A percentile compares a stretch with the other conserved stretches of the same genome.
phyloP scores from a whole-genome alignment of 2,797 vertebrate genomes.

The Capromys pilorides region DNA sequence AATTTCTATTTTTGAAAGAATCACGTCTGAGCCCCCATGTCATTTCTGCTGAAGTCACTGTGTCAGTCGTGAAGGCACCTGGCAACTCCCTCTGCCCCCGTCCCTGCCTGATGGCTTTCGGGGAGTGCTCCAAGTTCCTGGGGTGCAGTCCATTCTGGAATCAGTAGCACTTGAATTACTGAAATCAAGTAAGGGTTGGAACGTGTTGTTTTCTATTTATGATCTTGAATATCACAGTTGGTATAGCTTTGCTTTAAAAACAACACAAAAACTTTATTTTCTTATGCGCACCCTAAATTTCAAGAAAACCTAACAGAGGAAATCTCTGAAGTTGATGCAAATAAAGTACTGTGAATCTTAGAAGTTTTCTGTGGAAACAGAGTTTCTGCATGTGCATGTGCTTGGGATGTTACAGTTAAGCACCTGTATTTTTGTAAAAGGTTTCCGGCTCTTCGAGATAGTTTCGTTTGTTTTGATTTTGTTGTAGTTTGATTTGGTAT shows the following conservation, averaged over 20 bases:
- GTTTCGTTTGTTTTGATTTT: conserved; percentile 33
- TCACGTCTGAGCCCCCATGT: conserved; percentile 14
- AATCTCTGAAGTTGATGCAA: conserved; percentile 49
- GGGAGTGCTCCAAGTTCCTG: conserved; percentile 40
- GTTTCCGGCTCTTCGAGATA: neutral
- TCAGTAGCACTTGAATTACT: conserved; percentile 10
- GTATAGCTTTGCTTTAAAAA: neutral
- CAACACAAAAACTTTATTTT: neutral
- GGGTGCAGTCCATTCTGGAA: neutral
- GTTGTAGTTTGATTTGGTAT: neutral
- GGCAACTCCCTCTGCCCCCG: neutral
- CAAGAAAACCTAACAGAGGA: conserved; percentile 33
- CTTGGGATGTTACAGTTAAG: neutral
- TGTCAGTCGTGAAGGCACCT: conserved; percentile 54
- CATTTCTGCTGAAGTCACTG: conserved; percentile 40
- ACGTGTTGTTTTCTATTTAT: conserved; percentile 11
- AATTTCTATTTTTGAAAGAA: conserved; percentile 53
- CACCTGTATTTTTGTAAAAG: conserved; percentile 19
- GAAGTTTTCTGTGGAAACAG: conserved; percentile 17
- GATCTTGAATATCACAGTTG: neutral
- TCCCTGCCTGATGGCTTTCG: conserved; percentile 5
- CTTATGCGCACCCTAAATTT: neutral
- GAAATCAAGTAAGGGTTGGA: conserved; percentile 53
- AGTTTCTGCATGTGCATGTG: neutral
- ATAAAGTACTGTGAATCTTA: conserved; percentile 5